Conservation (phyloP, 2,113 vertebrate species). For the Hippocampus comes region DNA sequence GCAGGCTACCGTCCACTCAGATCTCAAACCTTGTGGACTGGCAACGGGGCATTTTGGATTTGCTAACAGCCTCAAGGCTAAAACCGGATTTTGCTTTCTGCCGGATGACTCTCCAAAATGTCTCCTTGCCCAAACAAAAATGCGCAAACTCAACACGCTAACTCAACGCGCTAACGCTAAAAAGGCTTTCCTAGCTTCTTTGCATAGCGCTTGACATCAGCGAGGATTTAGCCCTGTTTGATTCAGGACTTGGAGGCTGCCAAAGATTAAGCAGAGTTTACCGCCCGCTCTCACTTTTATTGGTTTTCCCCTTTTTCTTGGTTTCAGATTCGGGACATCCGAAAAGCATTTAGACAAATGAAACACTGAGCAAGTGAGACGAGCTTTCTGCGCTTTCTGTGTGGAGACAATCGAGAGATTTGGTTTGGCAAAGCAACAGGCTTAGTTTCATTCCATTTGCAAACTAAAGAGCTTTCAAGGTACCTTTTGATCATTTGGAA, state of each 20-base stretch:
- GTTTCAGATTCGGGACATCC: not conserved
- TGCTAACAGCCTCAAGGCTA: not conserved
- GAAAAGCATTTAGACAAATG: constrained; percentile 3
- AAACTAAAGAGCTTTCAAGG: not conserved
- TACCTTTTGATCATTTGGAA: not conserved
- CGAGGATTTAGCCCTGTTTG: not conserved
- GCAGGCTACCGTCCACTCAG: not conserved
- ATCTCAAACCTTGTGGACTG: not conserved
- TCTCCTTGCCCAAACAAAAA: not conserved
- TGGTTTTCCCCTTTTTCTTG: not conserved
- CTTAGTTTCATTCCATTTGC: not conserved
- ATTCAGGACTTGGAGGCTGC: not conserved
- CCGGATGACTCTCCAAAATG: too few species aligned
- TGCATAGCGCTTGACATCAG: not conserved
- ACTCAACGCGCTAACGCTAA: too few species aligned
- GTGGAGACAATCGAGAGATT: not conserved
- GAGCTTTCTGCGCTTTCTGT: not conserved
- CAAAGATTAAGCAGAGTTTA: not conserved
- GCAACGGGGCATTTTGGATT: not conserved
- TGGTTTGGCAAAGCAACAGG: not conserved
- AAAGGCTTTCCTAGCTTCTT: not conserved
- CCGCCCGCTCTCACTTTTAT: not conserved
- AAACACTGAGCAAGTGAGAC: not conserved
- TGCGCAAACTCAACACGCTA: too few species aligned
- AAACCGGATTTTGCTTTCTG: not conserved